Percentiles rank a stretch among this genome's conserved stretches.
Evolutionary conservation across 2,888 invertebrate genomes (phyloP).

Genomic region (Nemapogon koenigi): DNA sequence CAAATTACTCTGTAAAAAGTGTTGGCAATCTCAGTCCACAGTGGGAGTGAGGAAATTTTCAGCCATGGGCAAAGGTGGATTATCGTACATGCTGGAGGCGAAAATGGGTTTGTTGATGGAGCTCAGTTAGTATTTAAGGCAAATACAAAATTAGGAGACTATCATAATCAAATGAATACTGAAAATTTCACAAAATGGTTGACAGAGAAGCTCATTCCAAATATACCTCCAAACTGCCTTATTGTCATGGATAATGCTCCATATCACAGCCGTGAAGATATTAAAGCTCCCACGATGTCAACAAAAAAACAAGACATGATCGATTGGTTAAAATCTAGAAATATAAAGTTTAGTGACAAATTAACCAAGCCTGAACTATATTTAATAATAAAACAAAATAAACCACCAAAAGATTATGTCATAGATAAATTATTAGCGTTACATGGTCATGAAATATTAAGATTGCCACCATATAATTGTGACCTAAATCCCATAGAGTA

Average conservation of each 20-base stretch:
- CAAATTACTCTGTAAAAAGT: slow-evolving; percentile 17
- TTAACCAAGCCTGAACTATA: slow-evolving; percentile 20
- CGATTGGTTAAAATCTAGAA: slow-evolving; percentile 19
- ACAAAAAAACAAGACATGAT: slow-evolving; percentile 16
- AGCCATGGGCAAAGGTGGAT: slow-evolving; percentile 13
- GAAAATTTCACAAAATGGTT: slow-evolving; percentile 16
- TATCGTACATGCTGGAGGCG: slow-evolving; percentile 10
- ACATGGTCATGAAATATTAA: slow-evolving; percentile 23
- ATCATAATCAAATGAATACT: slow-evolving; percentile 14
- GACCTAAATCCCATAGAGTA: slow-evolving; percentile 26
- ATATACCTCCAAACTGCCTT: slow-evolving; percentile 10
- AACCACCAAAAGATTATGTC: slow-evolving; percentile 19
- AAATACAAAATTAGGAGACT: slow-evolving; percentile 13
- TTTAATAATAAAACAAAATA: slow-evolving; percentile 16
- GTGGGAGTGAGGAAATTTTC: slow-evolving; percentile 14
- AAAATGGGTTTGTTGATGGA: slow-evolving; percentile 16
- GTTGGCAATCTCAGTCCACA: slow-evolving; percentile 14
- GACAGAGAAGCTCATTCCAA: slow-evolving; percentile 13
- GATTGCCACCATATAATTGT: slow-evolving; percentile 26
- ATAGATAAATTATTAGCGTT: slow-evolving; percentile 23
- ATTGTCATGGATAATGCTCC: slow-evolving; percentile 13
- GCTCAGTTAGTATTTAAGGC: slow-evolving; percentile 6
- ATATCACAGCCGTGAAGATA: slow-evolving; percentile 7
- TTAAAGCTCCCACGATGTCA: slow-evolving; percentile 16
- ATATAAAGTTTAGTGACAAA: slow-evolving; percentile 18